These are phyloP conservation scores for Pheucticus melanocephalus DNA, from an alignment of 2,113 vertebrate genomes.

Conservation along the genomic window DNA sequence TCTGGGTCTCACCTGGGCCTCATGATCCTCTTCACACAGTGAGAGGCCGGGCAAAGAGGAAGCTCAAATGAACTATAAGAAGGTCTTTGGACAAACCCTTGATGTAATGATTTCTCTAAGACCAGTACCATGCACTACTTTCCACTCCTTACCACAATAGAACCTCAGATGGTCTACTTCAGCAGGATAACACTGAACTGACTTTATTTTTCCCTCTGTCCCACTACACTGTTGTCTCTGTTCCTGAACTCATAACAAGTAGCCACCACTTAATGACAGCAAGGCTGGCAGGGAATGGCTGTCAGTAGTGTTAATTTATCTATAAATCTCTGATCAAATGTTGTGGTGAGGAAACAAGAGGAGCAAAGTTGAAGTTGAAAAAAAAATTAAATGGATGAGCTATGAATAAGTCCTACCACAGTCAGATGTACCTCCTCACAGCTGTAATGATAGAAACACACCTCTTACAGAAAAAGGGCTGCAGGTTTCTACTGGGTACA, in stretches of 20 bases:
- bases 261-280: conserved; percentile 14
- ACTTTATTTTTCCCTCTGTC: conserved; percentile 23
- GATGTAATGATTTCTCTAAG: background rate
- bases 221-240: background rate
- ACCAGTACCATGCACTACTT: background rate
- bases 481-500: background rate
- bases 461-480: background rate
- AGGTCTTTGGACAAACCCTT: background rate
- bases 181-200: background rate
- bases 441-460: background rate
- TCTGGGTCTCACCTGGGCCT: background rate
- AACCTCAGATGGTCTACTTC: background rate
- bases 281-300: conserved; percentile 33
- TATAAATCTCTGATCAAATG: conserved; percentile 59
- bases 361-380: conserved; percentile 39
- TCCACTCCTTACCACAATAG: background rate
- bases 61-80: background rate
- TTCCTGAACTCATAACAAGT: conserved; percentile 45
- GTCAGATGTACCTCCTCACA: background rate
- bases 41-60: background rate
- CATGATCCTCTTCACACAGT: background rate
- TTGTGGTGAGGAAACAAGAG: background rate
- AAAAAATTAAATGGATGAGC: background rate
- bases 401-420: background rate
- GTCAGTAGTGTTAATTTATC: conserved; percentile 38